Conservation (phyloP, 1,140 invertebrate species). For the Danaus plexippus region DNA sequence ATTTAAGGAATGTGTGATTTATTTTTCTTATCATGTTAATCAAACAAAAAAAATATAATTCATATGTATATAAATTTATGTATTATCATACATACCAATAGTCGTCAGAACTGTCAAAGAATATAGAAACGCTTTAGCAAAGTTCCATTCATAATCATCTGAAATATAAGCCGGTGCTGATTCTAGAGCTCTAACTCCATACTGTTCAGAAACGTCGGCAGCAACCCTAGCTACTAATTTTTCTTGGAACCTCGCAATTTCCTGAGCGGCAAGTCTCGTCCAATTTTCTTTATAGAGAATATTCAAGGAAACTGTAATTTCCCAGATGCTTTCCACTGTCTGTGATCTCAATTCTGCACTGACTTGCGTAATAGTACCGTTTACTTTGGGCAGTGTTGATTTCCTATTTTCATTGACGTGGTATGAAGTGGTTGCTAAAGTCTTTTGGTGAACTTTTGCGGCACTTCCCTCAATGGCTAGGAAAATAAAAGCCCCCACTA, state of each 20-base stretch:
- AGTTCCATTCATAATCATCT: constrained; percentile 88
- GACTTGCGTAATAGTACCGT: constrained; percentile 53
- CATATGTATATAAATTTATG: background rate
- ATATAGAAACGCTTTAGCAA: constrained; percentile 95
- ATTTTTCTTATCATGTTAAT: too few species aligned
- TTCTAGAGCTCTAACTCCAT: constrained; percentile 61
- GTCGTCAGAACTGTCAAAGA: constrained; percentile 96
- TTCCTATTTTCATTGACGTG: constrained; percentile 62
- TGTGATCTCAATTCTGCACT: constrained; percentile 73
- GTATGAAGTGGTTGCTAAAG: constrained; percentile 74
- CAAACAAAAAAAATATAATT: too few species aligned
- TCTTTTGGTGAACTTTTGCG: constrained; percentile 76
- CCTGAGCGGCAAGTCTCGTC: constrained; percentile 88
- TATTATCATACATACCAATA: constrained; percentile 81
- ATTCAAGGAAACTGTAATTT: constrained; percentile 93
- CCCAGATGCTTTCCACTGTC: constrained; percentile 93
- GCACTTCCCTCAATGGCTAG: constrained; percentile 87
- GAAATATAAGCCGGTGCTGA: constrained; percentile 67
- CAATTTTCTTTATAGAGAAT: constrained; percentile 96
- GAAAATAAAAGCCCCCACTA: constrained; percentile 92
- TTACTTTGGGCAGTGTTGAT: constrained; percentile 47
- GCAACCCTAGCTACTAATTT: constrained; percentile 84
- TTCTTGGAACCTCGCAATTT: constrained; percentile 92
- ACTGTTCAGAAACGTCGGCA: constrained; percentile 77
- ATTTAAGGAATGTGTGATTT: too few species aligned